These are phyloP conservation scores for Ceratina japonica DNA, from an alignment of 1,140 invertebrate species.

Conservation along the genomic window DNA sequence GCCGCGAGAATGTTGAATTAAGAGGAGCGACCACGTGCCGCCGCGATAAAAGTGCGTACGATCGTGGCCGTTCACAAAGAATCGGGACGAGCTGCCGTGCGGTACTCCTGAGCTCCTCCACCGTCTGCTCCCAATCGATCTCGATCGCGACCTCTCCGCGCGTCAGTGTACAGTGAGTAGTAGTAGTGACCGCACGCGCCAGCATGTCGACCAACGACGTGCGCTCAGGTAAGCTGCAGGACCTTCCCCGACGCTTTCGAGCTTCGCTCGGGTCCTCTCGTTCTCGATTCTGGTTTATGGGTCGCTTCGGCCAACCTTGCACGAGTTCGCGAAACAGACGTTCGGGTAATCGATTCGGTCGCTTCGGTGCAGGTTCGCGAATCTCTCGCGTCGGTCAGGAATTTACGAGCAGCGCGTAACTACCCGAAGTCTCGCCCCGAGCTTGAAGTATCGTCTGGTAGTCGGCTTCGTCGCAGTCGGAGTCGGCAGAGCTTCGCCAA, in stretches of 20 bases:
- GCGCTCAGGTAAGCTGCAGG: slow-evolving; percentile 38
- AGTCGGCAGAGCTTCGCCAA: no score
- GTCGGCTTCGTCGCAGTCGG: neutral
- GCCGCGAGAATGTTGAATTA: slow-evolving; percentile 25
- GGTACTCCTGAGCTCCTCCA: neutral
- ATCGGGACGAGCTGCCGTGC: slow-evolving; percentile 24
- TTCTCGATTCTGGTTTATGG: no score
- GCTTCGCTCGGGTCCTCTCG: neutral
- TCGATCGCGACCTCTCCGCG: neutral
- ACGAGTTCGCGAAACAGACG: no score
- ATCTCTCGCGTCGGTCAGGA: no score
- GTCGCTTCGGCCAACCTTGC: no score
- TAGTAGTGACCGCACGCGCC: neutral
- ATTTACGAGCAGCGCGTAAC: no score
- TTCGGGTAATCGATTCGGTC: no score
- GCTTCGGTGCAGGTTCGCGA: no score
- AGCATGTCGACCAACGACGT: slow-evolving; percentile 42
- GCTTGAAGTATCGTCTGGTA: no score
- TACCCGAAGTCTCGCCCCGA: no score
- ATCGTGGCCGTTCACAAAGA: slow-evolving; percentile 43
- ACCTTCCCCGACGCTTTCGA: neutral
- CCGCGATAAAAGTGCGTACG: slow-evolving; percentile 48
- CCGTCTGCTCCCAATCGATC: neutral
- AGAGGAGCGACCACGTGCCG: slow-evolving; percentile 32
- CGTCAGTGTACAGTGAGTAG: neutral